Evolutionary conservation across 2,113 vertebrate genomes (phyloP).

Genomic region (Tauraco erythrolophus): DNA sequence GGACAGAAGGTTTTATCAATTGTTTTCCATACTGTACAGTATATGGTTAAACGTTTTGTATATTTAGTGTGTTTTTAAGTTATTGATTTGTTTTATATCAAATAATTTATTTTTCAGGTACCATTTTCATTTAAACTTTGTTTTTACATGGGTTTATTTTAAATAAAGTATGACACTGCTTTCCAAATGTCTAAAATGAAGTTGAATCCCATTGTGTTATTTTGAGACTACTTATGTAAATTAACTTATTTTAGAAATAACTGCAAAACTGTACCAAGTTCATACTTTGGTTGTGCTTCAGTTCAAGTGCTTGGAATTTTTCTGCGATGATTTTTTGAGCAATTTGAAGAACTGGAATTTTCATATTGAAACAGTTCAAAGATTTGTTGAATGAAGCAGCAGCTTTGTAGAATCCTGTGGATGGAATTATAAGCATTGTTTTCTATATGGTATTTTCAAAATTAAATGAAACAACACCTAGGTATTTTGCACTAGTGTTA

Average conservation of each 20-base stretch:
- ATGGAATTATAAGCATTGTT: conserved; percentile 71
- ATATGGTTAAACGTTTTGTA: conserved; percentile 83
- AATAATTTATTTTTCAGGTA: conserved; percentile 87
- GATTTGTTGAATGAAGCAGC: conserved; percentile 73
- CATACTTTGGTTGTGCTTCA: conserved; percentile 52
- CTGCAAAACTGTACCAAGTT: conserved; percentile 48
- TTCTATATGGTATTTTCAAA: conserved; percentile 73
- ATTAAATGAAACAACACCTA: conserved; percentile 34
- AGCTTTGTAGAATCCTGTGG: conserved; percentile 72
- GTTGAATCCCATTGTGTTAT: conserved; percentile 82
- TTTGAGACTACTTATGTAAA: conserved; percentile 71
- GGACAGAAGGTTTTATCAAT: conserved; percentile 78
- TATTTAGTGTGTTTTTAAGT: conserved; percentile 84
- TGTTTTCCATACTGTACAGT: conserved; percentile 83
- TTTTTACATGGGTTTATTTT: conserved; percentile 87
- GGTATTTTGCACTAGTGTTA: conserved; percentile 66
- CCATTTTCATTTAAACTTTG: conserved; percentile 85
- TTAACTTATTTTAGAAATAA: conserved; percentile 26
- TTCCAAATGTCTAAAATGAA: conserved; percentile 80
- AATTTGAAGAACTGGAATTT: conserved; percentile 69
- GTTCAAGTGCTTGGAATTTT: conserved; percentile 72
- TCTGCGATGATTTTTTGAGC: conserved; percentile 69
- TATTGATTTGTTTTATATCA: conserved; percentile 85
- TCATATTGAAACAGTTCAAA: conserved; percentile 75
- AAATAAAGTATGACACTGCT: conserved; percentile 87